Base-by-base conservation (phyloP, 2,888 invertebrate genomes). In the Calliphora vomitoria region DNA sequence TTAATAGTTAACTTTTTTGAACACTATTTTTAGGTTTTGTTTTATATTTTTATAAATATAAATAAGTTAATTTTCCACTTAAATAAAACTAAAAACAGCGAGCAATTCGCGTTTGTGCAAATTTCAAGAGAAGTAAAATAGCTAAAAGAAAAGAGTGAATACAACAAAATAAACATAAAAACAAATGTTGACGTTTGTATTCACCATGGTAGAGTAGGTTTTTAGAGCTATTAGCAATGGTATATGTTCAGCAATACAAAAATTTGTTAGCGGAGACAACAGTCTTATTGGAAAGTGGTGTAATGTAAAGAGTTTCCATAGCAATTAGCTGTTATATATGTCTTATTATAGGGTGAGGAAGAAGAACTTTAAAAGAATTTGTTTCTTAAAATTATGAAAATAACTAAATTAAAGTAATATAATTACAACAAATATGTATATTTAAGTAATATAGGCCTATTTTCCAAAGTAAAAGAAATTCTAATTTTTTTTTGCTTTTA, bases 101-200 rank as follows among this genome's bases (percentile, higher is more conserved):
- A 74, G 6, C 66, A 58, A 58, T 5, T 68, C 20, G 18, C 58
- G 35, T 69, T 62, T 55, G 62, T 62, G 47, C 53, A 79, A 79
- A 83, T 55, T 58, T 55, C 18, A 64, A 55, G 41, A 35, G 60
- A 69, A 38, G 2, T 47, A 35, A 69, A 75, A 31, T 76, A 13
- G 13, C 25, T 18, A 64, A 25, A 18, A 62, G 44, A 60, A 69
- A 15, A 31, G 3, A n/a, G 71, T 41, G 55, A 55, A 66, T 18
- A 44, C 11, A 69, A 53, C 10, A 76, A 69, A 60, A 76, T 41
- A 78, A 78, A 44, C 20, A 71, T 41, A 41, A 69, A 62, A 83
- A 83, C 53, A 76, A 69, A 18, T 72, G 1, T 41, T 81, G 71
- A 66, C 71, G 53, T 55, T 0, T 50, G 15, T 69, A 79, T 58